These are phyloP conservation scores for Drosophila bocki DNA, from an alignment of 1,140 invertebrate species.

Conservation along the genomic window DNA sequence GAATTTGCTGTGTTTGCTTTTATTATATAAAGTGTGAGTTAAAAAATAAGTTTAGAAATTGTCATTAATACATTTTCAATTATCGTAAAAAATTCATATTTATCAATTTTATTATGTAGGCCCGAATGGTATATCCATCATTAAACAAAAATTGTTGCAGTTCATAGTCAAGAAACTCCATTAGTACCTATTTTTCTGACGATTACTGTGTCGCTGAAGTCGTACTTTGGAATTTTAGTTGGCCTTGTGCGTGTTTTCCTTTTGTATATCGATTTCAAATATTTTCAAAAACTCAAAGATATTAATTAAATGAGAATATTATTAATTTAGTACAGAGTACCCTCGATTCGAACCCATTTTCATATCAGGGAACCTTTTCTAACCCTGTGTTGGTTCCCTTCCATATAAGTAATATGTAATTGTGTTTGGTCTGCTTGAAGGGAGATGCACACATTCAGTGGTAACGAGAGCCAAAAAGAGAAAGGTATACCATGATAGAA, in stretches of 20 bases:
- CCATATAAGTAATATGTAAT: constrained; percentile 36
- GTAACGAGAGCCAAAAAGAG: constrained; percentile 4
- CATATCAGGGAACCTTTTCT: constrained; percentile 1
- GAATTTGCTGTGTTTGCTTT: not conserved
- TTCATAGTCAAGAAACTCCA: too few species aligned
- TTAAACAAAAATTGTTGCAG: too few species aligned
- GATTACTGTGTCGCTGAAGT: not conserved
- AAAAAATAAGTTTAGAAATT: not conserved
- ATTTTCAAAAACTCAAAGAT: not conserved
- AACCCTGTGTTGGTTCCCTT: constrained; percentile 19
- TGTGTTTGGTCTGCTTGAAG: constrained; percentile 45
- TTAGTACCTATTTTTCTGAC: not conserved
- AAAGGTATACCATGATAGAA: not conserved
- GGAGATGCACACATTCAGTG: constrained; percentile 45
- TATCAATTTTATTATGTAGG: not conserved
- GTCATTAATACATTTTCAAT: not conserved
- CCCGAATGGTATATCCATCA: too few species aligned
- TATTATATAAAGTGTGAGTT: not conserved
- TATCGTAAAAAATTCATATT: not conserved
- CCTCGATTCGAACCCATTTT: not conserved
- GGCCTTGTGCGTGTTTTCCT: too few species aligned
- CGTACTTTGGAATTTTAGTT: not conserved
- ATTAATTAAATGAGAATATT: not conserved
- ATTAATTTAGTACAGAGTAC: not conserved
- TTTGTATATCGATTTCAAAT: not conserved